These are phyloP conservation scores for Coregonus clupeaformis DNA, from an alignment of 2,113 vertebrate species.

Conservation along the genomic window DNA sequence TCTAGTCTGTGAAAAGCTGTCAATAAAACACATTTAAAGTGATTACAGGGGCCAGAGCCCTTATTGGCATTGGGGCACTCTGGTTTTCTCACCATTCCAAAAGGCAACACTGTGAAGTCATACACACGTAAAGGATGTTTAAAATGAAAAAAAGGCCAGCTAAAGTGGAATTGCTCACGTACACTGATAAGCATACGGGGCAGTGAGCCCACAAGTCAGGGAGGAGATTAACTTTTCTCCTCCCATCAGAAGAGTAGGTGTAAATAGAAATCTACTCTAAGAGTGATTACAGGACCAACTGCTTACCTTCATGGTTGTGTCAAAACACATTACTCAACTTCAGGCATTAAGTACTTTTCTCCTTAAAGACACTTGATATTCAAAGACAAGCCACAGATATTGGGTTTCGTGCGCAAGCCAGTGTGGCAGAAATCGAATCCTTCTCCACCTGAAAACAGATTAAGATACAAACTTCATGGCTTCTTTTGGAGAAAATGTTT, in stretches of 20 bases:
- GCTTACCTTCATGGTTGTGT: constrained; percentile 62
- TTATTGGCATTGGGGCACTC: constrained; percentile 58
- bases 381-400: constrained; percentile 33
- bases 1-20: constrained; percentile 75
- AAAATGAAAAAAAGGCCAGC: constrained; percentile 16
- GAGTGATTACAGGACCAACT: constrained; percentile 54
- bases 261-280: neutral
- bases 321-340: constrained; percentile 68
- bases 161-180: neutral
- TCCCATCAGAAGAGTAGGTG: no score
- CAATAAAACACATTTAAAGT: constrained; percentile 75
- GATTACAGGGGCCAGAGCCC: constrained; percentile 68
- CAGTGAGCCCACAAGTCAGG: constrained; percentile 52
- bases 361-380: constrained; percentile 34
- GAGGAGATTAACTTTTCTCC: constrained; percentile 22
- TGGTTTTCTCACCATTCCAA: neutral
- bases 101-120: neutral
- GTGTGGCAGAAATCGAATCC: neutral
- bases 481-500: no score
- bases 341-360: constrained; percentile 30
- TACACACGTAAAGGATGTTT: constrained; percentile 27
- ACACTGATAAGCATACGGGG: neutral
- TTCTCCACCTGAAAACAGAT: constrained; percentile 17
- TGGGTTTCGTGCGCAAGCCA: no score
- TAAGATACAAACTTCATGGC: neutral